phyloP scores from a whole-genome alignment of 2,888 invertebrate genomes.

The Cylindroiulus punctatus region DNA sequence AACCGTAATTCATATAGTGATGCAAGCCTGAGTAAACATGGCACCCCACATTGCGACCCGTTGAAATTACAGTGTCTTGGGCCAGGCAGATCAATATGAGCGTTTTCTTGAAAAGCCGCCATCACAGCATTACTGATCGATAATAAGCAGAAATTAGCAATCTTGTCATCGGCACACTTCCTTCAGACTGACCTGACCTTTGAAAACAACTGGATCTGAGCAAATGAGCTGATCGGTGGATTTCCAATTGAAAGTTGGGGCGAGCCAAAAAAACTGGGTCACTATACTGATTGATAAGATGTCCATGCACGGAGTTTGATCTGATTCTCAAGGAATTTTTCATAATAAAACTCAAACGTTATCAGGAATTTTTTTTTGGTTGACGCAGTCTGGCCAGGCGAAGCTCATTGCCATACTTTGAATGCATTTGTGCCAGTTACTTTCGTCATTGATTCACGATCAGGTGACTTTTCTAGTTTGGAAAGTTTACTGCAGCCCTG shows the following conservation, averaged over 20 bases:
- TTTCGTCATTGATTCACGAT: background rate
- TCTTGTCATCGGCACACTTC: background rate
- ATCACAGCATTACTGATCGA: constrained; percentile 8
- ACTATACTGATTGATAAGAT: constrained; percentile 19
- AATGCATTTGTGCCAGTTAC: background rate
- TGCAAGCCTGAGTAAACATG: constrained; percentile 9
- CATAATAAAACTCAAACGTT: background rate
- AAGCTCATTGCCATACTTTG: background rate
- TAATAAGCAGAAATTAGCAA: constrained; percentile 22
- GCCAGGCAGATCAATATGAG: background rate
- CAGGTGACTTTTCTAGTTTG: background rate
- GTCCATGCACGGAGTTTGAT: background rate
- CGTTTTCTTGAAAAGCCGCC: background rate
- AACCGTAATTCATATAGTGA: constrained; percentile 34
- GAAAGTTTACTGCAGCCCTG: background rate
- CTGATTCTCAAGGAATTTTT: constrained; percentile 9
- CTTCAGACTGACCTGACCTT: background rate
- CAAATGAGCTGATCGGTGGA: background rate
- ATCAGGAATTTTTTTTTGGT: background rate
- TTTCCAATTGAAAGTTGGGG: constrained; percentile 2
- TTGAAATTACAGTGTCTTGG: background rate
- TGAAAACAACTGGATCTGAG: background rate
- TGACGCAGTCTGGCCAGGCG: background rate
- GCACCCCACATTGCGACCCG: too few relatives aligned
- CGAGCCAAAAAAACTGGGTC: background rate